Evolutionary conservation across 2,888 invertebrate species (phyloP), one percentile per base, ranked within the genome.

Genomic region (Notocelia uddmanniana): DNA sequence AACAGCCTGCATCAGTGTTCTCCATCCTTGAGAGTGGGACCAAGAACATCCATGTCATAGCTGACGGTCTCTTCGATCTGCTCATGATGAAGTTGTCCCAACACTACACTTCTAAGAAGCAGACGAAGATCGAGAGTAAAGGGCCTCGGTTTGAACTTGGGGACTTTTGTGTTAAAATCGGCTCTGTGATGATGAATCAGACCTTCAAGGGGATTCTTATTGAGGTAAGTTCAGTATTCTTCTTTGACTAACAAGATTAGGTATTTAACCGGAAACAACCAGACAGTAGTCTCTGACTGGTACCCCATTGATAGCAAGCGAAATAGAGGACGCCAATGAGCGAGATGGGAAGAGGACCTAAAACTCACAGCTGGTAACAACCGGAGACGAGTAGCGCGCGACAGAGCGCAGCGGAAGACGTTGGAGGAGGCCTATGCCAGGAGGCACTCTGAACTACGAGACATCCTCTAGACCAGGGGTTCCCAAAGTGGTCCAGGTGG

Each of bases 1-100:
- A 99, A 85, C 97, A 98, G 83, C 99, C 99, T 0, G 98, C 98
- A 0, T 97, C 98, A 0, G 98, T 98, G 2, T 99, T 98, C 90
- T 97, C 98, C 10, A 96, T 98, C 34, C 93, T 99, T 9, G 99
- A 99, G 81, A 97, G 96, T 63, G 98, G 98, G 0, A 96, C 95
- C 13, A 97, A 97, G 85, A 96, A 97, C 73, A 97, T 98, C 37
- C 97, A 98, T 1, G 94, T 99, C 0, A 97, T 98, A 41, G 98
- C 98, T 0, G 99, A 99, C 84, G 97, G 97, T 1, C 94, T 98
- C 2, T 98, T 99, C 83, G 99, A 99, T 88, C 90, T 98, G 68
- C 92, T 99, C 0, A 97, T 99, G 96, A 95, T 97, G 85, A 98
- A 98, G 89, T 95, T 99, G 89, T 96, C 96, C 0, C 96, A 96